Conservation (phyloP, 2,888 invertebrate species). For the Eucriotettix oculatus region DNA sequence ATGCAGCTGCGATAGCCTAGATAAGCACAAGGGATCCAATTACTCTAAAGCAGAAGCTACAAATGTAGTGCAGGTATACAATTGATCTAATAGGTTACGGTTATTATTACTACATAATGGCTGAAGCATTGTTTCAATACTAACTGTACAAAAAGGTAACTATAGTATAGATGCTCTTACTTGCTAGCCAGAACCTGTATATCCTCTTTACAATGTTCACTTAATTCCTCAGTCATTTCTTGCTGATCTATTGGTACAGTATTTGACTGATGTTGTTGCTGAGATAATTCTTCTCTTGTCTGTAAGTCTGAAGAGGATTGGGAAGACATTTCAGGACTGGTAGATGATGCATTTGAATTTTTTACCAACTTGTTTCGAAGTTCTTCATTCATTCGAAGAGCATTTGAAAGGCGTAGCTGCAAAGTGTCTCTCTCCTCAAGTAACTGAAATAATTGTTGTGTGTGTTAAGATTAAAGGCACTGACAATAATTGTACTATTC, state of each 20-base stretch:
- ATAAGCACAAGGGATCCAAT: not conserved
- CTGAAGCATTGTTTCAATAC: too few species aligned
- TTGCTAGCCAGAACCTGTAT: constrained; percentile 6
- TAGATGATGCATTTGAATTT: not conserved
- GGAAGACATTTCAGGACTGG: not conserved
- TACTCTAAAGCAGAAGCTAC: not conserved
- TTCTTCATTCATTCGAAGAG: constrained; percentile 56
- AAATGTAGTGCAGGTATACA: too few species aligned
- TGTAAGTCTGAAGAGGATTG: not conserved
- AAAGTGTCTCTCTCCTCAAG: constrained; percentile 73
- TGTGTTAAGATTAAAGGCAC: not conserved
- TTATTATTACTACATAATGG: too few species aligned
- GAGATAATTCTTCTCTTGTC: not conserved
- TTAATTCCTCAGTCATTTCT: too few species aligned
- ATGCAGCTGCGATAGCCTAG: constrained; percentile 55
- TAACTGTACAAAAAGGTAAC: too few species aligned
- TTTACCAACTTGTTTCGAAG: constrained; percentile 16
- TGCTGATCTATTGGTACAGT: not conserved
- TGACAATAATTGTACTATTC: not conserved
- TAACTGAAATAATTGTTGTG: constrained; percentile 29
- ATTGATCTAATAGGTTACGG: too few species aligned
- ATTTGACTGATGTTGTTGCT: not conserved
- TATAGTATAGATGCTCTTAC: constrained; percentile 4
- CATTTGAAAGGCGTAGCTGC: constrained; percentile 65
- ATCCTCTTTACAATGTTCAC: not conserved